A percentile compares a stretch with the other conserved stretches of the same genome.
Conservation (phyloP, 1,140 invertebrate genomes). For the Drosophila triauraria region DNA sequence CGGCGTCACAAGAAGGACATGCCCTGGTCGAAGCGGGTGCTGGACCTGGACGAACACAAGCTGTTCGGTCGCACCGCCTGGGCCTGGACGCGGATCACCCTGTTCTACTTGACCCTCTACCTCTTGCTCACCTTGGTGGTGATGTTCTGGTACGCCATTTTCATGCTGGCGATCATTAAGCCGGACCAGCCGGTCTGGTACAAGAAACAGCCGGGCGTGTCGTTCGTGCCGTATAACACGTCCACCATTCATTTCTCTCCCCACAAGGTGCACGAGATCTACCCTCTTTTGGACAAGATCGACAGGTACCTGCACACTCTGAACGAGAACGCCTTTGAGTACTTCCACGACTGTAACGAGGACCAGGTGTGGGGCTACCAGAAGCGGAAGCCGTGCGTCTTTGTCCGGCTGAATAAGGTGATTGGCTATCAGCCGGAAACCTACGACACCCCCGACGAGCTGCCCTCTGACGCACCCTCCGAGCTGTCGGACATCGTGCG, state of each 20-base stretch:
- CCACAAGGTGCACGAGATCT: background rate
- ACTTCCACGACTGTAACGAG: slow-evolving; percentile 39
- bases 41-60: slow-evolving; percentile 46
- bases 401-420: slow-evolving; percentile 54
- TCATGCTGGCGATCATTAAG: background rate
- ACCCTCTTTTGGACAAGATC: slow-evolving; percentile 39
- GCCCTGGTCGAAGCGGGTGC: slow-evolving; percentile 55
- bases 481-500: slow-evolving; percentile 6
- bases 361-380: slow-evolving; percentile 56
- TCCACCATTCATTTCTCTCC: background rate
- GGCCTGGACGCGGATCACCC: slow-evolving; percentile 46
- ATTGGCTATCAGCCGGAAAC: slow-evolving; percentile 39
- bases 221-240: slow-evolving; percentile 19
- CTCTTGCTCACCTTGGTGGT: background rate
- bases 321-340: background rate
- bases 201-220: slow-evolving; percentile 47
- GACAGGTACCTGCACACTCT: slow-evolving; percentile 15
- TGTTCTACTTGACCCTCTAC: slow-evolving; percentile 55
- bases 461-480: slow-evolving; percentile 6
- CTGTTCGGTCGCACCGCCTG: slow-evolving; percentile 41
- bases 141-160: background rate
- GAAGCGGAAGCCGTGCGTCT: slow-evolving; percentile 30
- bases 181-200: background rate
- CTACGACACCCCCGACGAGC: slow-evolving; percentile 25
- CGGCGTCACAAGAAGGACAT: slow-evolving; percentile 36